Percentiles rank a stretch among this genome's conserved stretches.
Evolutionary conservation across 2,888 invertebrate species (phyloP).

Genomic region (Listrodromus nycthemerus): DNA sequence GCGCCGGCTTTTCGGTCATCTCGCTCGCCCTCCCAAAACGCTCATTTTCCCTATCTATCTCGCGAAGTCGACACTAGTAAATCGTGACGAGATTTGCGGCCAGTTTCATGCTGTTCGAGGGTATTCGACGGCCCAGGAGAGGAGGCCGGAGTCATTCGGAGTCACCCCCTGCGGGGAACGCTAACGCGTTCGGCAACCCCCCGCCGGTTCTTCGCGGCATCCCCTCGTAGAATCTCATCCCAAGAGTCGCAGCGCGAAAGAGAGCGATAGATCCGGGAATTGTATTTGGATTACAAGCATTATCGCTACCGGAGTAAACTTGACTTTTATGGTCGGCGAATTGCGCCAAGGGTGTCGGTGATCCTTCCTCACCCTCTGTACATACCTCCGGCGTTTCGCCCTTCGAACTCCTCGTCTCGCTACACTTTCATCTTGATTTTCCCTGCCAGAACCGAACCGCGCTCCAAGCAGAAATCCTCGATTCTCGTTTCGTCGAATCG

Average conservation of each 20-base stretch:
- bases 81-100: constrained; percentile 64
- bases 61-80: constrained; percentile 40
- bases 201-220: constrained; percentile 46
- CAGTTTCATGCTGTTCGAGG: constrained; percentile 51
- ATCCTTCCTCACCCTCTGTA: constrained; percentile 62
- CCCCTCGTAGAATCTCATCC: constrained; percentile 46
- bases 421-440: background rate
- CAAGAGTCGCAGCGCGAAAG: constrained; percentile 28
- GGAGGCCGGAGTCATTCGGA: constrained; percentile 28
- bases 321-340: constrained; percentile 83
- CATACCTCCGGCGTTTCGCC: constrained; percentile 33
- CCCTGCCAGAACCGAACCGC: background rate
- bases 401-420: constrained; percentile 23
- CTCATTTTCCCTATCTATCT: constrained; percentile 20
- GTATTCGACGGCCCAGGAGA: constrained; percentile 31
- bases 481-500: constrained; percentile 1
- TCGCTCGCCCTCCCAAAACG: constrained; percentile 8
- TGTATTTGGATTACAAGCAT: constrained; percentile 85
- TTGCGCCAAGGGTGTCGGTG: constrained; percentile 76
- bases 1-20: constrained; percentile 36
- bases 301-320: constrained; percentile 83
- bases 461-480: background rate
- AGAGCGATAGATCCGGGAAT: constrained; percentile 75
- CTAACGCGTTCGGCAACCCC: constrained; percentile 68
- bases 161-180: constrained; percentile 71